Conservation (phyloP, 1,140 invertebrate genomes). For the Pararge aegeria region DNA sequence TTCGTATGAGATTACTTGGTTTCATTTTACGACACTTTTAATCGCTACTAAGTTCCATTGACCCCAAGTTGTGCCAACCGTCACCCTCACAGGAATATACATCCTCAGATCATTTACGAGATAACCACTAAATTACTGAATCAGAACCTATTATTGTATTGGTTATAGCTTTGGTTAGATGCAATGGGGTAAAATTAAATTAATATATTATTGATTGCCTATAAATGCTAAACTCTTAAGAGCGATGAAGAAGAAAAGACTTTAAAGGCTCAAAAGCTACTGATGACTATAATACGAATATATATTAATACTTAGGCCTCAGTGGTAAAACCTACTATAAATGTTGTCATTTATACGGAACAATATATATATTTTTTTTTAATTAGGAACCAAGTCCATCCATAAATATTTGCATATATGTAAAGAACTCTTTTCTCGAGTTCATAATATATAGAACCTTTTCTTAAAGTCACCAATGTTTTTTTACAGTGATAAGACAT, state of each 20-base stretch:
- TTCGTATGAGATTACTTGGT: slow-evolving; percentile 54
- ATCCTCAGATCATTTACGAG: slow-evolving; percentile 13
- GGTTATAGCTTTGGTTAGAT: not conserved
- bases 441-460: no score
- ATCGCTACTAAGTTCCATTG: slow-evolving; percentile 53
- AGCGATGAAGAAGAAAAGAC: not conserved
- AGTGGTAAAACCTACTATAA: no score
- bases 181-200: not conserved
- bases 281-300: no score
- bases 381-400: no score
- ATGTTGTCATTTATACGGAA: no score
- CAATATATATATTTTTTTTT: no score
- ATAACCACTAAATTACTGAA: not conserved
- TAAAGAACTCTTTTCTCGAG: no score
- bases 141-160: not conserved
- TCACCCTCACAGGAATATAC: slow-evolving; percentile 7
- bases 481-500: no score
- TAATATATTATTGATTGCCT: slow-evolving; percentile 3
- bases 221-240: not conserved
- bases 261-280: not conserved
- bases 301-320: no score
- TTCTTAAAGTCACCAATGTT: no score
- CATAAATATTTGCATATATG: no score
- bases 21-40: slow-evolving; percentile 61
- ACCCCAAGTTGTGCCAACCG: slow-evolving; percentile 22